These are phyloP conservation scores for Tryphoninae sp. DNA, from an alignment of 2,888 invertebrate genomes.

Conservation along the genomic window DNA sequence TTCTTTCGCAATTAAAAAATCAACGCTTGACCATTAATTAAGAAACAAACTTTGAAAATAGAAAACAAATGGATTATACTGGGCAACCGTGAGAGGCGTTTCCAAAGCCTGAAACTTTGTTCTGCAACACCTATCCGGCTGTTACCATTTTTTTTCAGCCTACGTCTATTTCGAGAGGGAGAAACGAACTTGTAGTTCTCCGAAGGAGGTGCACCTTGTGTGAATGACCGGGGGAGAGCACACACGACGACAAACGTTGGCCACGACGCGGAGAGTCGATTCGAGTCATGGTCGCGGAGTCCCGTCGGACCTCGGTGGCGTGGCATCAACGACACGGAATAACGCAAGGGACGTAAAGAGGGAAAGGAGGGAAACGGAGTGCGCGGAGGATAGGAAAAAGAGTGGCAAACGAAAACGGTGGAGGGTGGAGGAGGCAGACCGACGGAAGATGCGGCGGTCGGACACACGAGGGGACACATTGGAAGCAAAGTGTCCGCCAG, in stretches of 20 bases:
- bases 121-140: conserved; percentile 30
- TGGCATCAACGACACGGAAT: conserved; percentile 49
- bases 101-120: not conserved
- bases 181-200: conserved; percentile 54
- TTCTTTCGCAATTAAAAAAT: not conserved
- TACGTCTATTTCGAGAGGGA: conserved; percentile 58
- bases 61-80: not conserved
- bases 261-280: conserved; percentile 23
- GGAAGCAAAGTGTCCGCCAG: conserved; percentile 59
- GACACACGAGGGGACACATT: conserved; percentile 59
- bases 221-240: conserved; percentile 72
- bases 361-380: conserved; percentile 30
- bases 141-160: conserved; percentile 47
- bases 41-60: not conserved
- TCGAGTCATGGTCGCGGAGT: conserved; percentile 5
- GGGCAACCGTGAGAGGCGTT: not conserved
- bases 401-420: conserved; percentile 2
- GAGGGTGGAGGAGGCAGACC: conserved; percentile 8
- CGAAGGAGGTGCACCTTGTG: conserved; percentile 71
- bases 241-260: conserved; percentile 45
- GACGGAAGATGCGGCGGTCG: conserved; percentile 34
- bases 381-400: conserved; percentile 10
- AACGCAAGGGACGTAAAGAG: conserved; percentile 40
- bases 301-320: conserved; percentile 29
- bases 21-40: not conserved